Conservation (phyloP, 2,797 vertebrate genomes). For the Remorina albescens region DNA sequence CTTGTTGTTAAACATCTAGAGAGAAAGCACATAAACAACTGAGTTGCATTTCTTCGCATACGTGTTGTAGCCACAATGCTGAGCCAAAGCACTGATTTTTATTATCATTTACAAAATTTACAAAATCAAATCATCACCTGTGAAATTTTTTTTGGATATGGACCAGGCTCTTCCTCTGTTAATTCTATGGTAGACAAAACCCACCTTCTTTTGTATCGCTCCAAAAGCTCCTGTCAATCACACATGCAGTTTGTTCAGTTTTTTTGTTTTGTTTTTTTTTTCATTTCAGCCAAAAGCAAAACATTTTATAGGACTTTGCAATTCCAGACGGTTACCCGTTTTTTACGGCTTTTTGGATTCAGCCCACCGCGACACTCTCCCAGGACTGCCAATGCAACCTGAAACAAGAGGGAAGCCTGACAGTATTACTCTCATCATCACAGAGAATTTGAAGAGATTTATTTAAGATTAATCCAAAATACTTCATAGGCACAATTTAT, state of each 20-base stretch:
- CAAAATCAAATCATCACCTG: conserved; percentile 60
- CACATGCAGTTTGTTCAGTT: not conserved
- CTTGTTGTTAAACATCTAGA: conserved; percentile 85
- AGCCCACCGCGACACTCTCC: not conserved
- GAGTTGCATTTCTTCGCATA: not conserved
- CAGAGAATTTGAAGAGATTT: not conserved
- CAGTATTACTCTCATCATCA: not conserved
- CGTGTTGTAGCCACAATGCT: not conserved
- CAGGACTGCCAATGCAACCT: conserved; percentile 54
- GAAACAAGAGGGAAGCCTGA: not conserved
- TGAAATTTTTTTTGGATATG: conserved; percentile 75
- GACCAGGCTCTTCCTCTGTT: conserved; percentile 83
- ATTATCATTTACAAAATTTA: conserved; percentile 5
- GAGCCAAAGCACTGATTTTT: not conserved
- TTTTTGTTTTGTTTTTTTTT: too few relatives aligned
- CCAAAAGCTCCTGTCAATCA: conserved; percentile 74
- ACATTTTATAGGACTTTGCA: not conserved
- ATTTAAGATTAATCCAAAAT: too few relatives aligned
- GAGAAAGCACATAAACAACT: conserved; percentile 10
- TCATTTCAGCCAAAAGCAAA: not conserved
- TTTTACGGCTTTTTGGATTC: not conserved
- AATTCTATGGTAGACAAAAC: conserved; percentile 87
- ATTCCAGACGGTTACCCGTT: conserved; percentile 59
- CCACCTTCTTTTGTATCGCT: conserved; percentile 87
- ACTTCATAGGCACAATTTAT: too few relatives aligned